A percentile compares a stretch with the other conserved stretches of the same genome.
These are phyloP conservation scores for Tetheella fluctuosa DNA, from an alignment of 2,888 invertebrate genomes.

Conservation along the genomic window DNA sequence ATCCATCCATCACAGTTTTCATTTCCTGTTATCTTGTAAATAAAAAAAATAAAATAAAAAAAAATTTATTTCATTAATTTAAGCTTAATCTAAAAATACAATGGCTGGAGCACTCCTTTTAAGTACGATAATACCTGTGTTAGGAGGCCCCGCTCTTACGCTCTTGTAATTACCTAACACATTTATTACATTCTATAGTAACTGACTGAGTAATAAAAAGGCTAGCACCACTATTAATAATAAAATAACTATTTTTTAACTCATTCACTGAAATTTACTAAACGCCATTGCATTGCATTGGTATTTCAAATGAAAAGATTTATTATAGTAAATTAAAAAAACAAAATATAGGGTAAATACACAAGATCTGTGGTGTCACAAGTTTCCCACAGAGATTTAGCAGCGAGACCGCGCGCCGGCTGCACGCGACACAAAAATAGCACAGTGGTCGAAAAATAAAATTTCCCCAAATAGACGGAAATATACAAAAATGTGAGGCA, in stretches of 20 bases:
- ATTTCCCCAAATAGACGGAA: conserved; percentile 83
- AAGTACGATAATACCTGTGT: no score
- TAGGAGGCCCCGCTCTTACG: no score
- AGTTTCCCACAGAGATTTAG: conserved; percentile 83
- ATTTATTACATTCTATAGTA: conserved; percentile 55
- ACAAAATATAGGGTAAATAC: conserved; percentile 35
- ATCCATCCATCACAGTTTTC: conserved; percentile 75
- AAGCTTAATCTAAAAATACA: no score
- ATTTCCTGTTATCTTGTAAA: conserved; percentile 69
- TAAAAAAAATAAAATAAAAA: no score
- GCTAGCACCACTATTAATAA: not conserved
- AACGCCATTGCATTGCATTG: conserved; percentile 10
- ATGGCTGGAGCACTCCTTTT: no score
- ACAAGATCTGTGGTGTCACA: conserved; percentile 56
- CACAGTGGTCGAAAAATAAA: conserved; percentile 83
- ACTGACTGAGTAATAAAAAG: not conserved
- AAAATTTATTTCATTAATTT: no score
- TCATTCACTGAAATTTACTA: not conserved
- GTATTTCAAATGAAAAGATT: not conserved
- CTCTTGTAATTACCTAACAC: no score
- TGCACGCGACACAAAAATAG: conserved; percentile 82
- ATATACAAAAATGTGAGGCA: conserved; percentile 82
- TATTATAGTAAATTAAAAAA: conserved; percentile 18
- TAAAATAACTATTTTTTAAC: not conserved
- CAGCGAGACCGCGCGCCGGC: conserved; percentile 73